Percentiles rank a stretch among this genome's conserved stretches.
phyloP scores from a whole-genome alignment of 92 coral and sea anemone species.

The Porites evermanni region DNA sequence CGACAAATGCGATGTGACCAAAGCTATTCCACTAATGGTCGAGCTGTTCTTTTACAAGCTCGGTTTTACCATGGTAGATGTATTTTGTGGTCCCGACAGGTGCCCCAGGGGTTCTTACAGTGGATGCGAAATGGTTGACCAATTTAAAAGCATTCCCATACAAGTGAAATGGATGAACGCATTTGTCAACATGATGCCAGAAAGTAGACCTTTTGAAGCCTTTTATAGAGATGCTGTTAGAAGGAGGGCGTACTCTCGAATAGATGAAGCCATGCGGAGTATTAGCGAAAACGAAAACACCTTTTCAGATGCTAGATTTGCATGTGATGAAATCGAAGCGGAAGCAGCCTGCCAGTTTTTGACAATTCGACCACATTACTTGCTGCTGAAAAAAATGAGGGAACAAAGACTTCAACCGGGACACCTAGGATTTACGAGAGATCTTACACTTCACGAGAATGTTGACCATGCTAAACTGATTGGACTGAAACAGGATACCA shows the following conservation, averaged over 20 bases:
- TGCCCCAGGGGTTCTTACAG: slow-evolving; percentile 1
- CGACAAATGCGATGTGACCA: slow-evolving; percentile 52
- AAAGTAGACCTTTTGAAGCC: slow-evolving; percentile 8
- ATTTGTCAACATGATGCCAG: slow-evolving; percentile 29
- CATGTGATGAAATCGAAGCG: slow-evolving; percentile 47
- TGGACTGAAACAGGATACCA: slow-evolving; percentile 42
- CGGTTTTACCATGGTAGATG: slow-evolving; percentile 14
- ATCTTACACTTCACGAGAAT: slow-evolving; percentile 54
- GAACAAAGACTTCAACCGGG: slow-evolving; percentile 40
- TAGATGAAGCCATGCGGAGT: slow-evolving; percentile 32
- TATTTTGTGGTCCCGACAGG: slow-evolving; percentile 3
- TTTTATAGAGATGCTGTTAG: slow-evolving; percentile 46
- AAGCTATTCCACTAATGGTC: slow-evolving; percentile 60
- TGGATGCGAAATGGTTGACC: slow-evolving; percentile 33
- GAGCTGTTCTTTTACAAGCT: slow-evolving; percentile 54
- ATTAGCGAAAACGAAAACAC: slow-evolving; percentile 12
- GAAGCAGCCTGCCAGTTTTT: slow-evolving; percentile 28
- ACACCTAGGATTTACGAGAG: slow-evolving; percentile 23
- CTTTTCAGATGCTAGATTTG: slow-evolving; percentile 6
- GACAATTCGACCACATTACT: slow-evolving; percentile 32
- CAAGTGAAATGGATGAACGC: slow-evolving; percentile 27
- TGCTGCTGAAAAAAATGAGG: slow-evolving; percentile 45
- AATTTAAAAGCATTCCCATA: slow-evolving; percentile 17
- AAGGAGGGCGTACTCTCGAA: slow-evolving; percentile 46
- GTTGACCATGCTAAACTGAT: slow-evolving; percentile 57